Percentiles rank a stretch among this genome's conserved stretches.
phyloP scores from a whole-genome alignment of 2,888 invertebrate genomes.

The Euzophera pinguis region DNA sequence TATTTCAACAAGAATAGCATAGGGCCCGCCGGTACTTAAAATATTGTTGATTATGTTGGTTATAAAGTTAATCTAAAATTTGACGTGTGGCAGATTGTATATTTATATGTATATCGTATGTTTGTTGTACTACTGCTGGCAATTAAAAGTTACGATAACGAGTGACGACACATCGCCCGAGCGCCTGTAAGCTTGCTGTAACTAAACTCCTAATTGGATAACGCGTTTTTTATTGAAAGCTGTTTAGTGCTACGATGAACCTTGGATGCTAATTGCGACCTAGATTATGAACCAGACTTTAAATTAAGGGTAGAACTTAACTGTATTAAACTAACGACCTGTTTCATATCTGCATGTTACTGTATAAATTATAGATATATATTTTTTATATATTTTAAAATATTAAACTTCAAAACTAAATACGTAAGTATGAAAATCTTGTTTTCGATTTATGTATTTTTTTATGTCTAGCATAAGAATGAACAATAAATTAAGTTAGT shows the following conservation, averaged over 20 bases:
- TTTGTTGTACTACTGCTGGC: neutral
- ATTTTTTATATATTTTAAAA: no score
- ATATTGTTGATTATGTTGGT: no score
- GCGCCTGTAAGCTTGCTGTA: slow-evolving; percentile 13
- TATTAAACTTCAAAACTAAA: no score
- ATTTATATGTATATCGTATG: neutral
- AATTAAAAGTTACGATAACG: slow-evolving; percentile 17
- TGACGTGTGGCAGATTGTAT: neutral
- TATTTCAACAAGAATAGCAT: no score
- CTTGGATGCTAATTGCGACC: slow-evolving; percentile 8
- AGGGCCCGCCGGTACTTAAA: no score
- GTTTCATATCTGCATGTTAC: neutral
- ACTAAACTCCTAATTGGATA: slow-evolving; percentile 12
- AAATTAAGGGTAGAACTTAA: neutral
- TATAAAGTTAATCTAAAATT: neutral
- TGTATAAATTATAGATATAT: no score
- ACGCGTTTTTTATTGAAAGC: slow-evolving; percentile 3
- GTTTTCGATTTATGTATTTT: no score
- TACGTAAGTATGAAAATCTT: no score
- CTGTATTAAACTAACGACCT: neutral
- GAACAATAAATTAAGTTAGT: no score
- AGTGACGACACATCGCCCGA: slow-evolving; percentile 1
- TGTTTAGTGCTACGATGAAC: neutral
- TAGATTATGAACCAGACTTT: neutral
- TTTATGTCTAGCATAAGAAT: no score